phyloP scores from a whole-genome alignment of 2,113 vertebrate species.

The Menura novaehollandiae region DNA sequence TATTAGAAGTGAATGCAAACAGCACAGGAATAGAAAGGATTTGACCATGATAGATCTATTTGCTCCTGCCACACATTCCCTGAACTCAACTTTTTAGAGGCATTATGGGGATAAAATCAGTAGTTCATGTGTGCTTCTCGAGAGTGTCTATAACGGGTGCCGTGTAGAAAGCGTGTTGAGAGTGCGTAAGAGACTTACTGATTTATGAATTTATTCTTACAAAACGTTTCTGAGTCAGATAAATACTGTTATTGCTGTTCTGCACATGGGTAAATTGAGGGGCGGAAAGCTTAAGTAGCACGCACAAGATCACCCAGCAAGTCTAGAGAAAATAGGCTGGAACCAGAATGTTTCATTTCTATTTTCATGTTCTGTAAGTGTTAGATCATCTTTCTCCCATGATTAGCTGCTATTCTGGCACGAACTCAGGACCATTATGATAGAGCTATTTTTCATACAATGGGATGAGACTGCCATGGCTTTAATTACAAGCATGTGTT shows the following conservation, averaged over 20 bases:
- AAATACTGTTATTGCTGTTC: constrained; percentile 33
- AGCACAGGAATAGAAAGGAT: neutral
- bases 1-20: neutral
- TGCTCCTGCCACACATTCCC: neutral
- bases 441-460: constrained; percentile 67
- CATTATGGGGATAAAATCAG: neutral
- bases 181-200: neutral
- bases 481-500: constrained; percentile 66
- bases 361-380: constrained; percentile 61
- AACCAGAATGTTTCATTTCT: constrained; percentile 37
- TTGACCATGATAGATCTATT: neutral
- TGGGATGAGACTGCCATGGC: constrained; percentile 52
- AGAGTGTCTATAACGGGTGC: neutral
- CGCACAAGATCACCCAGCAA: constrained; percentile 60
- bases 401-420: constrained; percentile 67
- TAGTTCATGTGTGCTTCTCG: neutral
- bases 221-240: constrained; percentile 44
- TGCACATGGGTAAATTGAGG: constrained; percentile 40
- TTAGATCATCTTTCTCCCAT: constrained; percentile 67
- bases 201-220: constrained; percentile 48
- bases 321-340: constrained; percentile 59
- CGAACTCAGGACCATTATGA: constrained; percentile 48
- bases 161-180: neutral
- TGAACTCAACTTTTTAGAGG: neutral
- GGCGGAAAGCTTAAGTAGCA: constrained; percentile 41